Evolutionary conservation across 2,888 invertebrate genomes (phyloP).

Genomic region (Atrina japonica): DNA sequence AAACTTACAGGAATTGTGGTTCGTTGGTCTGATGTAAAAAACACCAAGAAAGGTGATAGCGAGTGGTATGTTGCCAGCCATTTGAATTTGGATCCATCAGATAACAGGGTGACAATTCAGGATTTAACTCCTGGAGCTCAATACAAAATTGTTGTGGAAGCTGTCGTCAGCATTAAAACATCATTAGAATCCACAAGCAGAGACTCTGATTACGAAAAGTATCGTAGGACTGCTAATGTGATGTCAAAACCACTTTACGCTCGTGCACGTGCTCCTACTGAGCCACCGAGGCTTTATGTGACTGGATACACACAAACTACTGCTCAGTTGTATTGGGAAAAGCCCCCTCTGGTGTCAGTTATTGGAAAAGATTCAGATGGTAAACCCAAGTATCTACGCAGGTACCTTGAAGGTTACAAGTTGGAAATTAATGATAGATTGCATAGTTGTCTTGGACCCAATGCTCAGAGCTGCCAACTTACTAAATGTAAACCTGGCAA

Average conservation of each 20-base stretch:
- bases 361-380: constrained; percentile 75
- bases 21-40: constrained; percentile 77
- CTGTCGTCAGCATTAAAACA: constrained; percentile 80
- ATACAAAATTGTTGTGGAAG: constrained; percentile 79
- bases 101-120: constrained; percentile 71
- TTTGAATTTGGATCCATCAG: constrained; percentile 72
- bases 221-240: constrained; percentile 78
- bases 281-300: constrained; percentile 74
- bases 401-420: constrained; percentile 79
- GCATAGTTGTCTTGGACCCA: constrained; percentile 76
- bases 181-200: constrained; percentile 70
- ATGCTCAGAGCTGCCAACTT: constrained; percentile 78
- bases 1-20: constrained; percentile 77
- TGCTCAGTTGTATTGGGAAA: constrained; percentile 80
- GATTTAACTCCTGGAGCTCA: constrained; percentile 77
- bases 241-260: constrained; percentile 76
- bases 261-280: constrained; percentile 78
- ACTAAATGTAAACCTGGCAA: constrained; percentile 80
- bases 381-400: constrained; percentile 73
- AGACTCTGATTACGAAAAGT: constrained; percentile 71
- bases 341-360: constrained; percentile 76
- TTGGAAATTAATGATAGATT: constrained; percentile 79
- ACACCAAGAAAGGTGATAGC: constrained; percentile 58
- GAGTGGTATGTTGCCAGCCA: constrained; percentile 75
- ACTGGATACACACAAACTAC: constrained; percentile 76